Evolutionary conservation across 2,888 invertebrate genomes (phyloP), one percentile per base, ranked within the genome.

Genomic region (Endotricha flammealis): DNA sequence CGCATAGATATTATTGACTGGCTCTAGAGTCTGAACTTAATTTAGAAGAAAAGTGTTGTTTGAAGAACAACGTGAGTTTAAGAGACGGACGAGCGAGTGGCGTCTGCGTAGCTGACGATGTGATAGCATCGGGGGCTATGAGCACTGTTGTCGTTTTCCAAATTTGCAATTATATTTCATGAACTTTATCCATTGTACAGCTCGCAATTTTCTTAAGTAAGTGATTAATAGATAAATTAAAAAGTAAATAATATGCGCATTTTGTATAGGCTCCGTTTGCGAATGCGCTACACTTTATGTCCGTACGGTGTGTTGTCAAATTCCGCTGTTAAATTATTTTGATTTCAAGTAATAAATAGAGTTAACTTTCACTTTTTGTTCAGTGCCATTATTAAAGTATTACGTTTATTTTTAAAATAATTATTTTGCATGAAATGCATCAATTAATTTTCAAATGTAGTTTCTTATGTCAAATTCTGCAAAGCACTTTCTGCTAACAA

Each of bases 321-420:
- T 62, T 69, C 67, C 62, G 61, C 47, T 57, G 54, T 57, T 54
- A 48, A 48, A 52, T 53, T 52, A 56, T 56, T 62, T 67, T 67
- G 52, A 53, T 54, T 65, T 64, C 57, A 60, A 61, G 53, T 61
- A 63, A 58, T 64, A 58, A 57, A 66, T 61, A 53, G 57, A 64
- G 59, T 65, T 57, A 62, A 64, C 55, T 56, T 65, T 71, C 69
- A 53, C 61, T 69, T 75, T 74, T 75, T 72, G 57, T 80, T 79
- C 78, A 75, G 83, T 83, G 83, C 83, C 83, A 83, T 83, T 80
- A 68, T 70, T 66, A 70, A 75, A 79, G 78, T 79, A 79, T 83
- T 82, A 75, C 71, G 75, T 81, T 82, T 79, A 81, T 80, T 83
- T 78, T 57, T 73, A 20, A 76, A 77, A 76, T 75, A 72, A 75